Conservation (phyloP, 2,888 invertebrate species). For the Watsonalla cultraria region DNA sequence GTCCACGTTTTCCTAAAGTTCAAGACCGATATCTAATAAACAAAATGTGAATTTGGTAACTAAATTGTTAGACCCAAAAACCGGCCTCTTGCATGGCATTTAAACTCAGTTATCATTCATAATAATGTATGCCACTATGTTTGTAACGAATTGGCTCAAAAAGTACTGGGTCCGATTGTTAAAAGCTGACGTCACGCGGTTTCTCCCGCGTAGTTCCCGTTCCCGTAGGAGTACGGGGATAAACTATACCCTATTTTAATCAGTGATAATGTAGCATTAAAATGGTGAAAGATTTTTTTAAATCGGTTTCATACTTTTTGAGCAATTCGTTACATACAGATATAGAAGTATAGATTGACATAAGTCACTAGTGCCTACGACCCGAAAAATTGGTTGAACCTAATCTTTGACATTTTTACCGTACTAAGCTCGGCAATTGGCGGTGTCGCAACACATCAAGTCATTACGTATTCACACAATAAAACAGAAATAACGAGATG, state of each 20-base stretch:
- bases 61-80: not conserved
- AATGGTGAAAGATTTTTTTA: too few relatives aligned
- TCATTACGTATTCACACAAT: slow-evolving; percentile 74
- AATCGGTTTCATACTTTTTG: too few relatives aligned
- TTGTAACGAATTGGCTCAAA: too few relatives aligned
- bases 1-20: not conserved
- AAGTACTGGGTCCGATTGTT: too few relatives aligned
- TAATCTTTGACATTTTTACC: slow-evolving; percentile 57
- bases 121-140: too few relatives aligned
- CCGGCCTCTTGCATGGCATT: not conserved
- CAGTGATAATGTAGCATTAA: too few relatives aligned
- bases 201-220: too few relatives aligned
- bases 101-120: not conserved
- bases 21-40: not conserved
- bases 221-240: too few relatives aligned
- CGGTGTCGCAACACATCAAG: slow-evolving; percentile 59
- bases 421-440: slow-evolving; percentile 62
- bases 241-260: too few relatives aligned
- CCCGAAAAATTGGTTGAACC: slow-evolving; percentile 9
- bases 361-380: not conserved
- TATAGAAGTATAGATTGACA: too few relatives aligned
- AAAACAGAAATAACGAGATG: slow-evolving; percentile 73
- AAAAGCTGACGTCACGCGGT: too few relatives aligned
- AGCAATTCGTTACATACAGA: too few relatives aligned
- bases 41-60: not conserved